These are phyloP conservation scores for Adelges cooleyi DNA, from an alignment of 1,140 invertebrate genomes.

Conservation along the genomic window DNA sequence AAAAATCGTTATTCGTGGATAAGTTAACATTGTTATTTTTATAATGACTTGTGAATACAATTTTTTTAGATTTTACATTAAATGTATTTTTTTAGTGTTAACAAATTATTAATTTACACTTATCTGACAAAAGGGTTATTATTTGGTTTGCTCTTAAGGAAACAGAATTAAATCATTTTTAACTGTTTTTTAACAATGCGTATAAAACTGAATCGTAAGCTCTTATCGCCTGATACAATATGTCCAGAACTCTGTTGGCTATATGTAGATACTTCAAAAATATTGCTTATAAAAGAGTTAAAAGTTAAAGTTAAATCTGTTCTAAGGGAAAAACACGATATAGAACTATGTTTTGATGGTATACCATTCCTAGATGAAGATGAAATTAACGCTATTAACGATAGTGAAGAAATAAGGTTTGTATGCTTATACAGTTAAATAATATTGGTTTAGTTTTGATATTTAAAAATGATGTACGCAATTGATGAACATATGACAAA, in stretches of 20 bases:
- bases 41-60: no score
- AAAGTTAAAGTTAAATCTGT: conserved; percentile 10
- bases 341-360: conserved; percentile 4
- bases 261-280: background rate
- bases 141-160: no score
- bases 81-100: no score
- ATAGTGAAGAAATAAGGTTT: conserved; percentile 14
- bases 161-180: no score
- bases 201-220: conserved; percentile 4
- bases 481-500: no score
- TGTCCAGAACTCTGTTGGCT: background rate
- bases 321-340: background rate
- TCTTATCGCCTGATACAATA: background rate
- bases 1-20: no score
- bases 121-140: no score
- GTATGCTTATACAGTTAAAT: background rate
- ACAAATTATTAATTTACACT: no score
- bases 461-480: no score
- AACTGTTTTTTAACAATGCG: background rate
- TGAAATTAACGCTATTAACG: conserved; percentile 12
- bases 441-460: no score
- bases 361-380: conserved; percentile 18
- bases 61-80: no score
- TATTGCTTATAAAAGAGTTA: background rate
- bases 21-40: no score